Percentiles rank a stretch among this genome's conserved stretches.
phyloP scores from a whole-genome alignment of 2,113 vertebrate species.

The Syngnathoides biaculeatus region DNA sequence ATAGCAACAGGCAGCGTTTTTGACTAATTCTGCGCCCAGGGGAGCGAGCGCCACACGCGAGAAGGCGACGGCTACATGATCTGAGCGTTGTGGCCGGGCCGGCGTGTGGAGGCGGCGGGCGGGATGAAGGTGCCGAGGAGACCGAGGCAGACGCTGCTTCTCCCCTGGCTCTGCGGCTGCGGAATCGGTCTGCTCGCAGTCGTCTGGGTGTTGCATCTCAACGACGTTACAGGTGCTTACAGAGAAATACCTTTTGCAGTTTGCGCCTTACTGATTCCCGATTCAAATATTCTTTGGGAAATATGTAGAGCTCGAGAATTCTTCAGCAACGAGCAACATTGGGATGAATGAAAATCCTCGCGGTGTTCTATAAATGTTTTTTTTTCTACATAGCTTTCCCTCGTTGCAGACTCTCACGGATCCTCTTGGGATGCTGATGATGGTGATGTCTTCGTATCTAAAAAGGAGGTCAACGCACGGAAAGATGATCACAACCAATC shows the following conservation, averaged over 20 bases:
- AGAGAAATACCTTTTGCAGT: background rate
- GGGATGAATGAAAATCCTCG: background rate
- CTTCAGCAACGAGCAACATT: background rate
- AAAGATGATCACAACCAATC: conserved; percentile 56
- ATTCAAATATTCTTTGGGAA: background rate
- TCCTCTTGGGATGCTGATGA: conserved; percentile 20
- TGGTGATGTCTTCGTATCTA: conserved; percentile 33
- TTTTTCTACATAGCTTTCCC: background rate
- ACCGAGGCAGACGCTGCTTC: conserved; percentile 62
- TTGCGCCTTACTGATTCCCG: background rate
- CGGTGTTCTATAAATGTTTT: background rate
- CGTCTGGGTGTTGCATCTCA: conserved; percentile 52
- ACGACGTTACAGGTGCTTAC: conserved; percentile 61
- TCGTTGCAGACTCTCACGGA: conserved; percentile 26
- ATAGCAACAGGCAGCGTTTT: conserved; percentile 11
- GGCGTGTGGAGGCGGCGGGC: conserved; percentile 32
- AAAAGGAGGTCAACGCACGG: conserved; percentile 51
- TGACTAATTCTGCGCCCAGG: background rate
- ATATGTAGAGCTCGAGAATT: background rate
- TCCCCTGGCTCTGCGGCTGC: conserved; percentile 64
- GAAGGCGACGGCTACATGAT: conserved; percentile 54
- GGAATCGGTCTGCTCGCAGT: conserved; percentile 61
- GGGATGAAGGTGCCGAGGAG: conserved; percentile 69
- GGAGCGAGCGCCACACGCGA: background rate
- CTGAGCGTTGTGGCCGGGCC: conserved; percentile 47